These are phyloP conservation scores for Acromyrmex echinatior DNA, from an alignment of 1,140 invertebrate genomes.

Conservation along the genomic window DNA sequence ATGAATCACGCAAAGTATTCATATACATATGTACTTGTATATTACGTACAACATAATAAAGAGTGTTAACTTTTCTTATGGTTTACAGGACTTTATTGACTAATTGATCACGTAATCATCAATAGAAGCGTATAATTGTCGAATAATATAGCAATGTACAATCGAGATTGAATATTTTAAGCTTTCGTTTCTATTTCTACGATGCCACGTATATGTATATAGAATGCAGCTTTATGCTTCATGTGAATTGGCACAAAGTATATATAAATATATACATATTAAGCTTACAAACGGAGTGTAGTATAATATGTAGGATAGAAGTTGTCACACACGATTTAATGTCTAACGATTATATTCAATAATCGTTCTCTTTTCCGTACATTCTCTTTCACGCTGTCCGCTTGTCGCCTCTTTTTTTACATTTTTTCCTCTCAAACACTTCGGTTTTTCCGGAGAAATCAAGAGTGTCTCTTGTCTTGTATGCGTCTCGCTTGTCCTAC, in stretches of 20 bases:
- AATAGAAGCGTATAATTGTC: background rate
- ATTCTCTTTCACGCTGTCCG: background rate
- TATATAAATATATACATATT: background rate
- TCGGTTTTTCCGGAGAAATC: conserved; percentile 55
- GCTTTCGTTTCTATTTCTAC: background rate
- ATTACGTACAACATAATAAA: background rate
- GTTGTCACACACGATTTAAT: background rate
- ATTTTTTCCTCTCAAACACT: conserved; percentile 25
- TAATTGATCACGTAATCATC: conserved; percentile 6
- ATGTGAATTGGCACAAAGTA: background rate
- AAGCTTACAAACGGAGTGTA: background rate
- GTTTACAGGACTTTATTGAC: background rate
- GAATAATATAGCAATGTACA: background rate
- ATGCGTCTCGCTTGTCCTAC: conserved; percentile 20
- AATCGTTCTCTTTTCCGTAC: background rate
- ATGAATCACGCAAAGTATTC: no score
- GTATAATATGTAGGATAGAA: background rate
- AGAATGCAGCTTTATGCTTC: background rate
- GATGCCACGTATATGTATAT: background rate
- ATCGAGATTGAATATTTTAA: background rate
- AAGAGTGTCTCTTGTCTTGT: conserved; percentile 21
- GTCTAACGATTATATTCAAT: background rate
- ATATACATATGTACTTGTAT: background rate
- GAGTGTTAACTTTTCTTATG: background rate
- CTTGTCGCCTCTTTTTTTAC: background rate